A percentile compares a stretch with the other conserved stretches of the same genome.
Conservation (phyloP, 2,888 invertebrate species). For the Minunthozetes semirufus region DNA sequence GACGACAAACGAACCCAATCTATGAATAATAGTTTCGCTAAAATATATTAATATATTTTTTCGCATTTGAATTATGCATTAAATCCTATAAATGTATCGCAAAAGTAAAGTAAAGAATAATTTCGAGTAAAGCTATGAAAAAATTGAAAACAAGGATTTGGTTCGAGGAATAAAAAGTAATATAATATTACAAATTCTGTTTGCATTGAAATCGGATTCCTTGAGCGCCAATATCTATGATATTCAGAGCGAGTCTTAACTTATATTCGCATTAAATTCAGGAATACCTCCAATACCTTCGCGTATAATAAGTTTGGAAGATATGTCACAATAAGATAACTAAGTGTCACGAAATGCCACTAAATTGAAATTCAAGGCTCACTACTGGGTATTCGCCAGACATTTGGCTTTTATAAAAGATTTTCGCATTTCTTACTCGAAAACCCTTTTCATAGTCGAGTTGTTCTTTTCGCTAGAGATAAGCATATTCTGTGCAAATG, state of each 20-base stretch:
- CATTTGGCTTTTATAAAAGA: background rate
- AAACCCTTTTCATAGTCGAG: background rate
- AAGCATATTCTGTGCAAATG: background rate
- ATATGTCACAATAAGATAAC: slow-evolving; percentile 1
- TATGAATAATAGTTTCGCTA: too few species aligned
- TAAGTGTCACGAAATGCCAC: background rate
- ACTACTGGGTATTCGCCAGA: background rate
- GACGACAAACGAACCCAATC: too few species aligned
- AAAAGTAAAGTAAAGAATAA: too few species aligned
- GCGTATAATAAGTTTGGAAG: background rate
- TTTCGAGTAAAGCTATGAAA: background rate
- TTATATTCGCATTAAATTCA: background rate
- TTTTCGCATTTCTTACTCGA: background rate
- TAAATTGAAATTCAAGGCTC: slow-evolving; percentile 4
- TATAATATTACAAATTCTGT: background rate
- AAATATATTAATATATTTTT: too few species aligned
- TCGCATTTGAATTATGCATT: too few species aligned
- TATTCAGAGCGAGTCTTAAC: background rate
- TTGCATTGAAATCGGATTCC: background rate
- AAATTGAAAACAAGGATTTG: background rate
- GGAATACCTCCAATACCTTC: background rate
- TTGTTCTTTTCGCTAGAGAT: background rate
- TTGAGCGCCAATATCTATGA: background rate
- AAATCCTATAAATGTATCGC: too few species aligned
- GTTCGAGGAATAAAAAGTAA: background rate